A percentile compares a stretch with the other conserved stretches of the same genome.
Evolutionary conservation across 2,797 vertebrate genomes (phyloP).

Genomic region (Anguilla obscura): DNA sequence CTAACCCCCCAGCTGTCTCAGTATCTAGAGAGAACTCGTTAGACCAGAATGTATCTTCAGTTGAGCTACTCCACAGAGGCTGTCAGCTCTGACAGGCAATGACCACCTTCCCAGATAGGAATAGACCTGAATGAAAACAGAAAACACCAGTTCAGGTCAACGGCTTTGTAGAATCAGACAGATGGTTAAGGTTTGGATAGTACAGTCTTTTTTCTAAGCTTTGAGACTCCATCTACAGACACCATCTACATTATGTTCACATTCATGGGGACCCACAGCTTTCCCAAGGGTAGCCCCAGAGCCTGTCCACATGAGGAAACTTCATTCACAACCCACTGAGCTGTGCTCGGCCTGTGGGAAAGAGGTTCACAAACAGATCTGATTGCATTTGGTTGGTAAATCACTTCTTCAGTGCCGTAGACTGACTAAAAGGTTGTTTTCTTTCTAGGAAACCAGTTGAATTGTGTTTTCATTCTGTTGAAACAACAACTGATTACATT

Average conservation of each 20-base stretch:
- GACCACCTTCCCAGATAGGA: too few relatives aligned
- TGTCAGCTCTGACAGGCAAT: not conserved
- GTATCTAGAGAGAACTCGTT: not conserved
- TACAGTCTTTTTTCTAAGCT: not conserved
- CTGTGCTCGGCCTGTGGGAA: constrained; percentile 32
- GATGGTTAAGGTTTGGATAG: not conserved
- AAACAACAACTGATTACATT: not conserved
- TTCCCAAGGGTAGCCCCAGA: not conserved
- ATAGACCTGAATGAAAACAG: not conserved
- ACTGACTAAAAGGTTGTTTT: constrained; percentile 41
- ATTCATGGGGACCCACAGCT: not conserved
- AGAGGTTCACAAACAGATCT: constrained; percentile 34
- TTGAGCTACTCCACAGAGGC: not conserved
- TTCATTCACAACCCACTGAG: constrained; percentile 26
- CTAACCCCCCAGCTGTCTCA: not conserved
- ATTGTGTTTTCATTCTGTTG: constrained; percentile 29
- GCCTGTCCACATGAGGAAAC: not conserved
- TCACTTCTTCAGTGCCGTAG: constrained; percentile 38
- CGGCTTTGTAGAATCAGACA: not conserved
- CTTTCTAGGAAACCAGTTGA: constrained; percentile 69
- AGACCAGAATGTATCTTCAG: not conserved
- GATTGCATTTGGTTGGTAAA: constrained; percentile 45
- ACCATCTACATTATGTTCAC: not conserved
- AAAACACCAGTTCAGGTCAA: not conserved
- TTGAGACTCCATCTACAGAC: not conserved